Evolutionary conservation across 2,888 invertebrate species (phyloP), one percentile per base, ranked within the genome.

Genomic region (Enchytraeus crypticus): DNA sequence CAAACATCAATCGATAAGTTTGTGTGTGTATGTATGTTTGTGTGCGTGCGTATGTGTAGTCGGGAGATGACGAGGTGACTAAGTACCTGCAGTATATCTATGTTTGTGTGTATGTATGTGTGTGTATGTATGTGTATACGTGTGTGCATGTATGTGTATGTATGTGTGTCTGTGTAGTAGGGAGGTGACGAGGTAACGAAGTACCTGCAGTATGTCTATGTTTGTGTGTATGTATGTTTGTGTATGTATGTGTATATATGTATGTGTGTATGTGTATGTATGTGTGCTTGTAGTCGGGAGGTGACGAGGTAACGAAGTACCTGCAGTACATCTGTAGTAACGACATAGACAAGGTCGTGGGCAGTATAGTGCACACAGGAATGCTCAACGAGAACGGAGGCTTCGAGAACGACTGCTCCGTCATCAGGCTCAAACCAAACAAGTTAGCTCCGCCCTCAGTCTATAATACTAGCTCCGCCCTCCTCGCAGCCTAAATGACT

Each of bases 351-450:
- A 90, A 92, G 2, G 89, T 92, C 0, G 84, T 92, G 2, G 95
- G 93, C 30, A 87, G 89, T 72, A 90, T 96, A 68, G 91, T 95
- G 64, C 96, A 96, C 79, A 95, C 95, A 0, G 97, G 97, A 66
- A 95, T 97, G 95, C 95, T 96, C 80, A 96, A 97, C 80, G 82
- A 85, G 65, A 84, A 85, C 11, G 97, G 97, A 1, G 97, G 97
- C 18, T 97, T 96, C 77, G 96, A 97, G 81, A 97, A 97, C 75
- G 97, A 97, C 80, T 96, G 96, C 81, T 95, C 93, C 64, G 81
- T 97, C 58, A 92, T 91, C 3, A 83, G 96, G 61, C 84, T 95
- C 34, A 84, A 89, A 0, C 87, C 88, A 62, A 89, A 91, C 80
- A 89, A 90, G 93, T 93, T 64, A 68, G 72, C 64, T 49, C 49